Base-by-base conservation (phyloP, 2,888 invertebrate genomes). In the Brachylomia viminalis region DNA sequence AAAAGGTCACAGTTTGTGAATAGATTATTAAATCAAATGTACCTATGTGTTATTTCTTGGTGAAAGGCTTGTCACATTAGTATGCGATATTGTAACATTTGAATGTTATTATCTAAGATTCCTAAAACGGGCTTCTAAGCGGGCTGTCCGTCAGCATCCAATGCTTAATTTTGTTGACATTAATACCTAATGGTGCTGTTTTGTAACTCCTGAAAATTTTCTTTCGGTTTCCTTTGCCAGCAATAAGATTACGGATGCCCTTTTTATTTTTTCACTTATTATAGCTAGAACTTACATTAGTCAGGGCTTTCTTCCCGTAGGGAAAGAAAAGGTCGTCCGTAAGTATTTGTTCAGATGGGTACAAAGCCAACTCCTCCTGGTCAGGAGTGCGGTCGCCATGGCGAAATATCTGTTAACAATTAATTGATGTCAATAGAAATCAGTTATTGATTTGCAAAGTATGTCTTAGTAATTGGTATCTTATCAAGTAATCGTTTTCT, bases 381-480 rank as follows among this genome's bases (percentile, higher is more conserved):
- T 97, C 97, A 0, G 98, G 98, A 33, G 98, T 97, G 75, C 98
- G 95, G 89, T 98, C 98, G 3, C 98, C 98, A 90, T 98, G 98
- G 64, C 98, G 96, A 91, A 97, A 98, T 56, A 98, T 90, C 97
- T 98, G 91, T 86, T 61, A 70, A 87, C 58, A 82, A 86, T 73
- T 10, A 30, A 58, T 66, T 67, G 72, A 72, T 69, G 20, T 64
- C 59, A 72, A 64, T 54, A 42, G 4, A 42, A 56, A 38, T 61
- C 23, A 45, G 8, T 62, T 42, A 78, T 30, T 61, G 3, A 23
- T 47, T 38, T n/a, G 5, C 27, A 47, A 17, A 47, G 17, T 45
- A 7, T 42, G 20, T 20, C 33, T 42, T 42, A 42, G 15, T 38
- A 11, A 27, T 47, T 38, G 4, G 3, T 52, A 45, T 56, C 20